Conservation (phyloP, 2,797 vertebrate species). For the Eutrigla gurnardus region DNA sequence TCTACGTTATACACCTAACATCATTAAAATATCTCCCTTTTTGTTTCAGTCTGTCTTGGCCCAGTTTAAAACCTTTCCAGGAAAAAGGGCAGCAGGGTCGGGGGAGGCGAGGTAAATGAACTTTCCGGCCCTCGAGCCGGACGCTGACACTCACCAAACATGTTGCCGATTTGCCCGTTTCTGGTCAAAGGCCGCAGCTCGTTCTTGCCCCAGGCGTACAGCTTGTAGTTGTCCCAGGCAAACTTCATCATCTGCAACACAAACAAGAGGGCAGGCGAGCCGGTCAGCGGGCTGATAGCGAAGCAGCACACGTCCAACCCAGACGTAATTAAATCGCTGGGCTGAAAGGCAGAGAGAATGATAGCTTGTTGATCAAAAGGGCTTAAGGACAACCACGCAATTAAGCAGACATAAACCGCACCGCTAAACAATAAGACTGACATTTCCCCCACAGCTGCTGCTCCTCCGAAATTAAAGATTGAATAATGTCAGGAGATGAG, state of each 20-base stretch:
- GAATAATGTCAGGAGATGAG: slow-evolving; percentile 42
- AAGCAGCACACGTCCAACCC: slow-evolving; percentile 20
- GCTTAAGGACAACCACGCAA: slow-evolving; percentile 66
- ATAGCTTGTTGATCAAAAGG: slow-evolving; percentile 69
- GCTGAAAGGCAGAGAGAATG: slow-evolving; percentile 58
- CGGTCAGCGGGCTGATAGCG: slow-evolving; percentile 44
- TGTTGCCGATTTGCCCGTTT: slow-evolving; percentile 94
- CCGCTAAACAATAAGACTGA: slow-evolving; percentile 57
- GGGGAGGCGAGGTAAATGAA: neutral
- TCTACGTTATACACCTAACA: neutral
- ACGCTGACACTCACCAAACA: slow-evolving; percentile 92
- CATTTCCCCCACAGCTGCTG: slow-evolving; percentile 58
- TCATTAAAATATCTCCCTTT: neutral
- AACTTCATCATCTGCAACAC: slow-evolving; percentile 97
- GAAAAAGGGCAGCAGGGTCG: slow-evolving; percentile 23
- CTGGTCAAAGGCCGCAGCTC: slow-evolving; percentile 93
- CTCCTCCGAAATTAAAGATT: slow-evolving; percentile 57
- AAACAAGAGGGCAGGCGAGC: slow-evolving; percentile 50
- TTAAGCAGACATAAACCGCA: slow-evolving; percentile 62
- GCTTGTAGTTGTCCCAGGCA: slow-evolving; percentile 96
- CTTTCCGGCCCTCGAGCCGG: slow-evolving; percentile 23
- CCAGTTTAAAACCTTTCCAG: slow-evolving; percentile 1
- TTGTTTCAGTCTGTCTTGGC: neutral
- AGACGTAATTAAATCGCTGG: slow-evolving; percentile 64
- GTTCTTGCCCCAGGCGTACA: slow-evolving; percentile 94